Conservation (phyloP, 2,797 vertebrate species). For the Sebastes itinus region DNA sequence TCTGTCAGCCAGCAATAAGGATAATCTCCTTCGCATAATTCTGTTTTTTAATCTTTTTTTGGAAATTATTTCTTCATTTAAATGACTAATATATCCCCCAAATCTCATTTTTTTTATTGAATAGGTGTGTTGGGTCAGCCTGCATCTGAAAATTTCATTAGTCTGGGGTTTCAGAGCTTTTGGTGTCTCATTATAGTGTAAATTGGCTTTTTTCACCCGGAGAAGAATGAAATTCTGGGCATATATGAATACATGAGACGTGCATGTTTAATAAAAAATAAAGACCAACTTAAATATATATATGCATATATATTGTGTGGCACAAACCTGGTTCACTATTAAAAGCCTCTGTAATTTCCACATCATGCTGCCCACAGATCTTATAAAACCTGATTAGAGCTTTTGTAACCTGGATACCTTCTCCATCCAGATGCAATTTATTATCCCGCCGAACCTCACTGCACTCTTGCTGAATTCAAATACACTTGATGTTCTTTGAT, state of each 20-base stretch:
- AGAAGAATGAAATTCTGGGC: background rate
- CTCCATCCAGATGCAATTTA: constrained; percentile 59
- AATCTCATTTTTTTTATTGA: background rate
- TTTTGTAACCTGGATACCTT: constrained; percentile 77
- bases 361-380: constrained; percentile 27
- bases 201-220: constrained; percentile 7
- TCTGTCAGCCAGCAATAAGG: constrained; percentile 22
- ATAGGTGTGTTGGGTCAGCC: background rate
- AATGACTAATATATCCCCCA: background rate
- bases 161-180: constrained; percentile 19
- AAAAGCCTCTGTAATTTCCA: constrained; percentile 10
- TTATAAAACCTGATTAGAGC: constrained; percentile 59
- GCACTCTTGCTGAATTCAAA: constrained; percentile 67
- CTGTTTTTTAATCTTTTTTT: constrained; percentile 29
- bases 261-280: background rate
- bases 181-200: constrained; percentile 11
- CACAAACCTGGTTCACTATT: constrained; percentile 4
- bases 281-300: background rate
- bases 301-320: background rate
- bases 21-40: constrained; percentile 17
- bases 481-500: constrained; percentile 61
- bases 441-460: constrained; percentile 49
- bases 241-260: background rate
- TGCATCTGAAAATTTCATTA: constrained; percentile 34
- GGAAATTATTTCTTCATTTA: constrained; percentile 20